These are phyloP conservation scores for Theocolax elegans DNA, from an alignment of 1,140 invertebrate species.

Conservation along the genomic window DNA sequence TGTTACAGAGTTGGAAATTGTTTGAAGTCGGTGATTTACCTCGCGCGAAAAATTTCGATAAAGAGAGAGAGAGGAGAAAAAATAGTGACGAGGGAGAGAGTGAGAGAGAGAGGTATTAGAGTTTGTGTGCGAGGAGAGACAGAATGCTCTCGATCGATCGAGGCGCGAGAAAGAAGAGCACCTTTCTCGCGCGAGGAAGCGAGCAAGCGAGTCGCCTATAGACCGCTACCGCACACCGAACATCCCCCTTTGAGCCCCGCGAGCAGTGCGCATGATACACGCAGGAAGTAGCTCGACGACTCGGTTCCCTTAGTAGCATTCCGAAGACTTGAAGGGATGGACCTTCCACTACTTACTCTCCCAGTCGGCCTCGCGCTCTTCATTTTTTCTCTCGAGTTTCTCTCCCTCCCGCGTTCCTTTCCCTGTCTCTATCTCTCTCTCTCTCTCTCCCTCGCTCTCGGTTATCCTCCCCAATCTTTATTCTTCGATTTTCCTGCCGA, in stretches of 20 bases:
- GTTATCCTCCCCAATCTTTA: not conserved
- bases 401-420: not conserved
- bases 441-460: not conserved
- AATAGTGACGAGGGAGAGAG: not conserved
- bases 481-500: not conserved
- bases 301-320: slow-evolving; percentile 46
- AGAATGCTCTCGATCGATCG: slow-evolving; percentile 18
- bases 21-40: no score
- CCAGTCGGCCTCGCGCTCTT: not conserved
- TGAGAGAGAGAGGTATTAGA: not conserved
- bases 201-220: slow-evolving; percentile 1
- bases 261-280: slow-evolving; percentile 58
- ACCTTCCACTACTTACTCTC: slow-evolving; percentile 25
- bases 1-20: no score
- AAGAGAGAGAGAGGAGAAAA: no score
- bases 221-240: slow-evolving; percentile 24
- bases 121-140: no score
- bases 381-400: no score
- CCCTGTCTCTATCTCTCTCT: not conserved
- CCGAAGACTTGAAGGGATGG: slow-evolving; percentile 44
- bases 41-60: no score
- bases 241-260: slow-evolving; percentile 35
- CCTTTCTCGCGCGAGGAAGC: slow-evolving; percentile 2
- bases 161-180: slow-evolving; percentile 20
- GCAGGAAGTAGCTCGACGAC: slow-evolving; percentile 48